These are phyloP conservation scores for Cyclophora punctaria DNA, from an alignment of 2,888 invertebrate species.

Conservation along the genomic window DNA sequence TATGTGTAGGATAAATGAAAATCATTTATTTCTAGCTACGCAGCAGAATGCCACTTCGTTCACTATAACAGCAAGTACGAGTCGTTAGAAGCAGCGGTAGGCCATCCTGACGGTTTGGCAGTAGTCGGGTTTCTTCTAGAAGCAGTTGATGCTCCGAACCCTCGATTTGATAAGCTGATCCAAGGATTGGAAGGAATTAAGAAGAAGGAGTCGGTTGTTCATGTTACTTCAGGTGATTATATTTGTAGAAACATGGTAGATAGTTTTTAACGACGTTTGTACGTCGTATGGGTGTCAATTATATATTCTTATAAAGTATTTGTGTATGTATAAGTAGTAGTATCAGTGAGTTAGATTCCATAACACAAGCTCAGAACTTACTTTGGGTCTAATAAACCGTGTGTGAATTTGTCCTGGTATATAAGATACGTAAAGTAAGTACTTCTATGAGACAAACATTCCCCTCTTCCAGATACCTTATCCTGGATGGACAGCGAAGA, in stretches of 20 bases:
- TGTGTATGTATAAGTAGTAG: too few relatives aligned
- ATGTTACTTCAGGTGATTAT: constrained; percentile 48
- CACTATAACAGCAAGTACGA: constrained; percentile 83
- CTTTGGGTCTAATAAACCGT: too few relatives aligned
- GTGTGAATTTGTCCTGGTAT: too few relatives aligned
- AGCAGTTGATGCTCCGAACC: constrained; percentile 75
- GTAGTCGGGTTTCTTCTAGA: constrained; percentile 81
- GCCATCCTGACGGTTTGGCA: constrained; percentile 81
- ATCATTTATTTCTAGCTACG: constrained; percentile 62
- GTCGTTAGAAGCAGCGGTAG: constrained; percentile 77
- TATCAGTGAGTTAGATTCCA: too few relatives aligned
- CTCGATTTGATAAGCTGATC: constrained; percentile 74
- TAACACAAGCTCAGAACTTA: too few relatives aligned
- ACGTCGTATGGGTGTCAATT: too few relatives aligned
- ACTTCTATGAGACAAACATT: too few relatives aligned
- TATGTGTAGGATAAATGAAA: not conserved
- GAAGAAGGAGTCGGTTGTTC: constrained; percentile 48
- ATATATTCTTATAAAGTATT: too few relatives aligned
- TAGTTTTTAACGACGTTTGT: too few relatives aligned
- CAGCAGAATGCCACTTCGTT: constrained; percentile 86
- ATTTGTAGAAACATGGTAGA: too few relatives aligned
- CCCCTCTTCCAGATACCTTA: constrained; percentile 71
- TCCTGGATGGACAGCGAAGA: constrained; percentile 81
- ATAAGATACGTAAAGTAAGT: too few relatives aligned
- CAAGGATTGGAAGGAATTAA: constrained; percentile 65